Evolutionary conservation across 2,797 vertebrate genomes (phyloP).

Genomic region (Coranthus polyacanthus): DNA sequence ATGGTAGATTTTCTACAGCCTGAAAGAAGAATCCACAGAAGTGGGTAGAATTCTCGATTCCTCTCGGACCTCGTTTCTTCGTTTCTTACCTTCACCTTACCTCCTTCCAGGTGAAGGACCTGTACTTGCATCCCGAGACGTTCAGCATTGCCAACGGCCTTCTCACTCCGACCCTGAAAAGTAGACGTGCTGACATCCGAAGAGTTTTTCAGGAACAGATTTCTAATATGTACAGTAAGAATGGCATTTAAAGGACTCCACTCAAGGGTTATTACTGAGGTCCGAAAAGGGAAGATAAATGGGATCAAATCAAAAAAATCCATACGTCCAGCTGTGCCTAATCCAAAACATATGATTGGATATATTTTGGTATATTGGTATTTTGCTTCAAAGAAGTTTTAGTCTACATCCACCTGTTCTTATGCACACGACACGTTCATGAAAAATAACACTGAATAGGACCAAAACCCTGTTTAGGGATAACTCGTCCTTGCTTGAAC

Average conservation of each 20-base stretch:
- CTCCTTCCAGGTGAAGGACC: constrained; percentile 81
- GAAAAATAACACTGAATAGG: constrained; percentile 21
- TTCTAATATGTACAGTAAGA: constrained; percentile 83
- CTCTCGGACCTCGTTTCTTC: no score
- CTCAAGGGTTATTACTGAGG: constrained; percentile 1
- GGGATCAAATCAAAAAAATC: neutral
- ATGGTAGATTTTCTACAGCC: no score
- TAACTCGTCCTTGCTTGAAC: no score
- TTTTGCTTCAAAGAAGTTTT: constrained; percentile 40
- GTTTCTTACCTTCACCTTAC: neutral
- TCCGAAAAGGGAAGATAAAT: constrained; percentile 15
- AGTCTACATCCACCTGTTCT: constrained; percentile 20
- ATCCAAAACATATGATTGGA: constrained; percentile 30
- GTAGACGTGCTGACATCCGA: constrained; percentile 80
- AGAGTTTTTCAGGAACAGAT: constrained; percentile 84
- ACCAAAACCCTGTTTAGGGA: constrained; percentile 21
- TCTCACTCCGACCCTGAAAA: constrained; percentile 88
- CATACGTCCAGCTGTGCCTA: constrained; percentile 43
- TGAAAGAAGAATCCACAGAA: no score
- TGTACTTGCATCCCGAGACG: constrained; percentile 83
- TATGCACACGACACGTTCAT: constrained; percentile 19
- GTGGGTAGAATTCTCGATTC: no score
- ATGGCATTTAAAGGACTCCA: constrained; percentile 53
- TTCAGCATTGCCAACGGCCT: constrained; percentile 87
- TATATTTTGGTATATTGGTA: constrained; percentile 34